Percentiles rank a stretch among this genome's conserved stretches.
These are phyloP conservation scores for Drosophila parthenogenetica DNA, from an alignment of 2,888 invertebrate genomes.

Conservation along the genomic window DNA sequence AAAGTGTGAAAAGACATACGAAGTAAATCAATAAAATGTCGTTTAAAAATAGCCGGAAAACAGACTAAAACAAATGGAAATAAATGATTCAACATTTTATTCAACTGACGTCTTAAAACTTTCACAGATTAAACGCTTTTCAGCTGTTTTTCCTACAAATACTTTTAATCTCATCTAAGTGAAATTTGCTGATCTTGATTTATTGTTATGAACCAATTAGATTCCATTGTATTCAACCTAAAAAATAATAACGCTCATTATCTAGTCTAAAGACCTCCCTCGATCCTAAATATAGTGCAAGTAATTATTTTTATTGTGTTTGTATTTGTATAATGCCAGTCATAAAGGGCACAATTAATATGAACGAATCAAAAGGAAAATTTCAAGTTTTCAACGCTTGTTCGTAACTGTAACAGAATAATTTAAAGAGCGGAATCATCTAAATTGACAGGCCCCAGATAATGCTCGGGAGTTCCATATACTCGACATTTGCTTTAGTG, in stretches of 20 bases:
- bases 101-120: too few species aligned
- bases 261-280: slow-evolving; percentile 11
- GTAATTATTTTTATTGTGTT: neutral
- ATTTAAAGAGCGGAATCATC: neutral
- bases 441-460: slow-evolving; percentile 28
- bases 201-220: slow-evolving; percentile 31
- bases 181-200: slow-evolving; percentile 26
- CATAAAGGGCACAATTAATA: slow-evolving; percentile 46
- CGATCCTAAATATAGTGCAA: slow-evolving; percentile 4
- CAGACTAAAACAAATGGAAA: too few species aligned
- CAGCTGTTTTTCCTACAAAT: neutral
- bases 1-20: neutral
- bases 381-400: slow-evolving; percentile 46
- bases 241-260: slow-evolving; percentile 38
- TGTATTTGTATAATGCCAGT: slow-evolving; percentile 11
- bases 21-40: neutral
- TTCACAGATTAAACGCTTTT: neutral
- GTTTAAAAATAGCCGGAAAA: too few species aligned
- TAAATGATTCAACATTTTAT: too few species aligned
- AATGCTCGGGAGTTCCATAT: neutral
- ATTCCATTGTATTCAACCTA: slow-evolving; percentile 46
- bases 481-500: neutral
- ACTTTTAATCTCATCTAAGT: slow-evolving; percentile 10
- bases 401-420: slow-evolving; percentile 15
- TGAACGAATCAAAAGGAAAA: slow-evolving; percentile 69